Evolutionary conservation across 1,140 invertebrate genomes (phyloP).

Genomic region (Diplogasteroides magnus): DNA sequence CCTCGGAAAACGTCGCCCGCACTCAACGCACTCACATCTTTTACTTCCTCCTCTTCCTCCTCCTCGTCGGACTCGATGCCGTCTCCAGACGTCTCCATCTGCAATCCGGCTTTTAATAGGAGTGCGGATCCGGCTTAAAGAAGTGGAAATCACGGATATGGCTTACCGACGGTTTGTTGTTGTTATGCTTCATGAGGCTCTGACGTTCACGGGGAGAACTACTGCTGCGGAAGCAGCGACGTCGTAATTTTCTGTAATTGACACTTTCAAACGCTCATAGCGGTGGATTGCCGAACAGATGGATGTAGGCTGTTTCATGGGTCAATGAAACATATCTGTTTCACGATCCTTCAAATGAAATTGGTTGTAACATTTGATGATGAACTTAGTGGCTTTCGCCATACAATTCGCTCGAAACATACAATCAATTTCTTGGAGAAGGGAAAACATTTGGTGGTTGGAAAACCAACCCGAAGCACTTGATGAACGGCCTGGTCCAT

Average conservation of each 20-base stretch:
- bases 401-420: too few species aligned
- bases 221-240: background rate
- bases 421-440: too few species aligned
- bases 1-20: too few species aligned
- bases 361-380: too few species aligned
- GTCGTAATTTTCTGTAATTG: background rate
- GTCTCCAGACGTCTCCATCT: conserved; percentile 12
- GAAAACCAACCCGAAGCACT: conserved; percentile 20
- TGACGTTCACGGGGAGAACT: background rate
- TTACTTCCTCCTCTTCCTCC: conserved; percentile 27
- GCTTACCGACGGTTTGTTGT: conserved; percentile 1
- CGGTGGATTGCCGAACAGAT: too few species aligned
- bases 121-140: background rate
- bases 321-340: too few species aligned
- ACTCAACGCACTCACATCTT: conserved; percentile 9
- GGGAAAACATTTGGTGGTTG: too few species aligned
- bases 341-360: too few species aligned
- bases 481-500: conserved; percentile 19
- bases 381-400: too few species aligned
- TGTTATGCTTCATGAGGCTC: too few species aligned
- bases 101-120: conserved; percentile 1
- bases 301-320: too few species aligned
- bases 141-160: conserved; percentile 1
- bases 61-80: conserved; percentile 9
- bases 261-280: background rate